Base-by-base conservation (phyloP, 2,888 invertebrate genomes). In the Macrophya alboannulata region DNA sequence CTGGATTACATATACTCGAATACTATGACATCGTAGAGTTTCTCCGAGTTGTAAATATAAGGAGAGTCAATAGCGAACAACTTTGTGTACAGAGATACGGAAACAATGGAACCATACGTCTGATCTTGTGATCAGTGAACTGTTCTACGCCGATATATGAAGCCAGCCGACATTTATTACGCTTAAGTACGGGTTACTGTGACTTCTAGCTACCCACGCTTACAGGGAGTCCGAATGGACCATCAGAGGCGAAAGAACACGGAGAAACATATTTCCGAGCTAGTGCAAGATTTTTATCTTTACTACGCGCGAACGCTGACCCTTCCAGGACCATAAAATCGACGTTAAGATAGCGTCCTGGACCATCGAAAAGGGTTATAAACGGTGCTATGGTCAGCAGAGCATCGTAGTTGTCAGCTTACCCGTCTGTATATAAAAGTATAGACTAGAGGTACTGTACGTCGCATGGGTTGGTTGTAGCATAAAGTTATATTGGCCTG, bases 241-340 rank as follows among this genome's bases (percentile, higher is more conserved):
- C 59, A 55, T 81, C 81, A 40, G 81, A 81, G 81, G 81, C 81
- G 65, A 62, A 81, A 65, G 62, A 81, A 81, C 81, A 81, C 81
- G 81, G 17, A 43, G 62, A 81, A 81, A 81, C 81, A 81, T 81
- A 81, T 81, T 81, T 81, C 81, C 81, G n/a, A 81, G 62, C 81
- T 81, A 51, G 81, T 65, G 81, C 81, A 81, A 81, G 81, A 81
- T 81, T 81, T 81, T 65, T 81, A 81, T 81, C 81, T 81, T 81
- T 81, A 81, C 81, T 81, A 81, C 81, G 81, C 81, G 81, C 81
- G 81, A 81, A 81, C 81, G 81, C 81, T 81, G 81, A 81, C 81
- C 81, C 81, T 81, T 62, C 62, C 59, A 62, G 21, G 81, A 17
- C 65, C 81, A 81, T 81, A 81, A 81, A 81, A 81, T 81, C 65